phyloP scores from a whole-genome alignment of 2,113 vertebrate species.

The Tamias sibiricus region DNA sequence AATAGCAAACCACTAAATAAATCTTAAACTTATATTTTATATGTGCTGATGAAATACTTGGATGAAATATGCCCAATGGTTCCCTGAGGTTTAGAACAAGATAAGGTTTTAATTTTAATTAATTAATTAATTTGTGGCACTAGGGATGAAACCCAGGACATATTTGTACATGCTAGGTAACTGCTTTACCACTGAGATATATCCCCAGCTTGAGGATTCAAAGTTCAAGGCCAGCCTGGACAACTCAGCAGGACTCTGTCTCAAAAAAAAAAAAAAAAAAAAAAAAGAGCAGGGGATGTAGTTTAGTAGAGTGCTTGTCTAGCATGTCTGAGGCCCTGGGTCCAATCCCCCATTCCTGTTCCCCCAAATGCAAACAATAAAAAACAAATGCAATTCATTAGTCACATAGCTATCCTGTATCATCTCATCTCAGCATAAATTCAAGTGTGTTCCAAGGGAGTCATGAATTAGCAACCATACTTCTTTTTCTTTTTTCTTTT shows the following conservation, averaged over 20 bases:
- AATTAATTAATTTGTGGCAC: not conserved
- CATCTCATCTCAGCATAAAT: not conserved
- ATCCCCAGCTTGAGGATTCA: no score
- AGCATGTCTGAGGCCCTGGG: not conserved
- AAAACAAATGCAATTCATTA: not conserved
- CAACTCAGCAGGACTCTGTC: not conserved
- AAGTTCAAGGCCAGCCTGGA: not conserved
- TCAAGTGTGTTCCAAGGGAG: not conserved
- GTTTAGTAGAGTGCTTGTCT: not conserved
- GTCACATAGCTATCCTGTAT: not conserved
- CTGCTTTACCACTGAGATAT: no score
- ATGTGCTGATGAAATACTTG: not conserved
- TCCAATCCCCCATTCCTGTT: no score
- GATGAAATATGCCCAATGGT: not conserved
- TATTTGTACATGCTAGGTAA: no score
- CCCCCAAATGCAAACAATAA: no score
- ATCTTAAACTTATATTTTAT: not conserved
- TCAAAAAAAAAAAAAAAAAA: not conserved
- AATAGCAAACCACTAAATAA: not conserved
- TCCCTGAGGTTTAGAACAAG: not conserved
- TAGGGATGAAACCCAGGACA: not conserved
- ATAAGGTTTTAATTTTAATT: not conserved
- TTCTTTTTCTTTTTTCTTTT: no score
- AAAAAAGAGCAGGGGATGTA: not conserved
- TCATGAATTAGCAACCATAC: not conserved